Base-by-base conservation (phyloP, 2,888 invertebrate species). In the Corythucha ciliata region DNA sequence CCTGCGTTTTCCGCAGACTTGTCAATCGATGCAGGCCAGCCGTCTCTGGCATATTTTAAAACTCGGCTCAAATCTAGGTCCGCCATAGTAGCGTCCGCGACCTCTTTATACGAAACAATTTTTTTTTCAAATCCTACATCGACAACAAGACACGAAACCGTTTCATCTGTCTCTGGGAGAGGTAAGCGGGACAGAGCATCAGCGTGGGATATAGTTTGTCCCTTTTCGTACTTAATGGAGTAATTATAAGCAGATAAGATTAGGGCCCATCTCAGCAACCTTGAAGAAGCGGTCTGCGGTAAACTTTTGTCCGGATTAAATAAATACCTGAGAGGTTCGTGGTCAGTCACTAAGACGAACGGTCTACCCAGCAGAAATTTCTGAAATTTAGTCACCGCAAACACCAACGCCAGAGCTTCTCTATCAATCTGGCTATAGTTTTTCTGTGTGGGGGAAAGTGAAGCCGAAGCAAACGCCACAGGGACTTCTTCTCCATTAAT, bases 381-480 rank as follows among this genome's bases (percentile, higher is more conserved):
- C 16, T 48, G 48, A 25, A 48, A 48, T 21, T 48, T 14, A 16
- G 22, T 48, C 16, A 39, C 48, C n/a, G 37, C 48, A 16, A 39
- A 48, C 2, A 48, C 18, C 6, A 48, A 16, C 2, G 4, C n/a
- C 1, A 36, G 24, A 8, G 37, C 48, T 14, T 48, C 37, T 6
- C 48, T 6, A n/a, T 41, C 24, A 3, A 8, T 41, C 25, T 41
- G 41, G 24, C 10, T 12, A 24, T 41, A 41, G 4, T n/a, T 41
- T 25, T 41, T 41, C 14, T 41, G 24, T n/a, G 32, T 20, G 8
- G 5, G 7, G 4, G 16, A 29, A 14, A 34, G 20, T 3, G 45
- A 16, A 7, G 45, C 24, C 3, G 45, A 45, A 4, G 27, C 45
- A 14, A 45, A 45, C 6, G 45, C 5, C 26, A 45, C 32, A 6